Conservation (phyloP, 2,888 invertebrate species). For the Drosophila infuscata region DNA sequence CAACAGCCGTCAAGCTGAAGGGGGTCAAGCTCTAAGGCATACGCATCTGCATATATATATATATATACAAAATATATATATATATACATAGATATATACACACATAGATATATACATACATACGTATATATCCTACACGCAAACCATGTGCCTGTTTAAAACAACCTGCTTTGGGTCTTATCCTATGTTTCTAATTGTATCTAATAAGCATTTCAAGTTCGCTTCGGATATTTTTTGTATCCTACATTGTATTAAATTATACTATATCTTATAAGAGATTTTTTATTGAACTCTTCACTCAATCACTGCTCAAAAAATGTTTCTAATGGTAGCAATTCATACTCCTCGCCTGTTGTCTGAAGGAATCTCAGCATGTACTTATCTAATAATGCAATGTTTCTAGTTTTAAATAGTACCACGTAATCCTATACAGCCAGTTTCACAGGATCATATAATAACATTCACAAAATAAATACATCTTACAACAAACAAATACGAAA, state of each 20-base stretch:
- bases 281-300: conserved; percentile 38
- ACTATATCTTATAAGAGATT: conserved; percentile 27
- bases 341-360: conserved; percentile 48
- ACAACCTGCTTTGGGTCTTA: conserved; percentile 38
- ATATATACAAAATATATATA: not conserved
- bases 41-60: not conserved
- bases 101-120: not conserved
- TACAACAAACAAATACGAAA: conserved; percentile 4
- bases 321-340: conserved; percentile 52
- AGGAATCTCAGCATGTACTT: conserved; percentile 78
- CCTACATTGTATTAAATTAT: conserved; percentile 26
- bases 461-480: conserved; percentile 34
- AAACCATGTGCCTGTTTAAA: conserved; percentile 50
- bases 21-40: conserved; percentile 63
- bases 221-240: conserved; percentile 33
- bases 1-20: conserved; percentile 82
- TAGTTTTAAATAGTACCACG: conserved; percentile 48
- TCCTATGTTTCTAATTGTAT: conserved; percentile 34
- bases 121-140: conserved; percentile 12
- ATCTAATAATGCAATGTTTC: conserved; percentile 56
- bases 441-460: conserved; percentile 29
- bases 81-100: conserved; percentile 1
- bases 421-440: conserved; percentile 37
- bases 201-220: conserved; percentile 43
- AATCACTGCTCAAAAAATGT: conserved; percentile 70